phyloP scores from a whole-genome alignment of 2,888 invertebrate genomes.

The Ernsta delagoae region DNA sequence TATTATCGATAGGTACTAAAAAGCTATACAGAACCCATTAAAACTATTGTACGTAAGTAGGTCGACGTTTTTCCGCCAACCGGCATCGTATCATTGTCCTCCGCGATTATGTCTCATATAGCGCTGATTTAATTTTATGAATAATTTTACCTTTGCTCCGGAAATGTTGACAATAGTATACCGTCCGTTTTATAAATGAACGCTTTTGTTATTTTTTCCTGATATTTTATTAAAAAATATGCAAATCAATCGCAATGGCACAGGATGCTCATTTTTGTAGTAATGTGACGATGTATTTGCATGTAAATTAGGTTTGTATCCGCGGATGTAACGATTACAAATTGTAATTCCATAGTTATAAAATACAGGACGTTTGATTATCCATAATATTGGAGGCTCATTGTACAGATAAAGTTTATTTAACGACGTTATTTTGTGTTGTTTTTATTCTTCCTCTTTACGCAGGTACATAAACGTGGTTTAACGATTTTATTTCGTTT shows the following conservation, averaged over 20 bases:
- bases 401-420: slow-evolving; percentile 40
- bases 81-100: slow-evolving; percentile 54
- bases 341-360: slow-evolving; percentile 72
- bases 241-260: slow-evolving; percentile 78
- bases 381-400: slow-evolving; percentile 40
- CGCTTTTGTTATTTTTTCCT: slow-evolving; percentile 73
- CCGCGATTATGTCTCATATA: slow-evolving; percentile 62
- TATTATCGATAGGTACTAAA: too few species aligned
- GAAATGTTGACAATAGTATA: slow-evolving; percentile 75
- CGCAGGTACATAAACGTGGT: slow-evolving; percentile 37
- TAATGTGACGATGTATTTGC: slow-evolving; percentile 75
- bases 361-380: slow-evolving; percentile 55
- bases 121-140: slow-evolving; percentile 77
- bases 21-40: not conserved
- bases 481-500: slow-evolving; percentile 33
- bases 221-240: slow-evolving; percentile 82
- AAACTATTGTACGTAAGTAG: slow-evolving; percentile 19
- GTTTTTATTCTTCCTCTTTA: slow-evolving; percentile 22
- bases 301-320: slow-evolving; percentile 78
- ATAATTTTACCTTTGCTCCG: slow-evolving; percentile 72
- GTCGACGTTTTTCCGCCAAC: slow-evolving; percentile 45
- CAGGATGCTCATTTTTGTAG: slow-evolving; percentile 82
- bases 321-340: slow-evolving; percentile 76
- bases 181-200: slow-evolving; percentile 66
- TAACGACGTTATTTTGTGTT: slow-evolving; percentile 31